phyloP scores from a whole-genome alignment of 2,888 invertebrate species.

The Pandemis heparana region DNA sequence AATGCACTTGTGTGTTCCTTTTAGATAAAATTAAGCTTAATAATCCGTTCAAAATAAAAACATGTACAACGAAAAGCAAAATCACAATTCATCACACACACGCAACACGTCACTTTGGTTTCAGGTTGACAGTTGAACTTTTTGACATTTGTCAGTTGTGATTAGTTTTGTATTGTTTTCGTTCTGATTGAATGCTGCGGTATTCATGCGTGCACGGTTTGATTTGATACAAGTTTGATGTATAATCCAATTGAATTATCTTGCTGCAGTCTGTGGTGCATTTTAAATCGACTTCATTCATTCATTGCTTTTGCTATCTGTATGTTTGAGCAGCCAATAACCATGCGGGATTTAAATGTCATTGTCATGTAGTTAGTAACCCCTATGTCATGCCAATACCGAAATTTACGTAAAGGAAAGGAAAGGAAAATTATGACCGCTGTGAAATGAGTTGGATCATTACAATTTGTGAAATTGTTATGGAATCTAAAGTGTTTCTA shows the following conservation, averaged over 20 bases:
- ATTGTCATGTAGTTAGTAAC: no score
- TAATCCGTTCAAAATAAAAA: constrained; percentile 9
- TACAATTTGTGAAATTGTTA: constrained; percentile 53
- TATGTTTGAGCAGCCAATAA: constrained; percentile 27
- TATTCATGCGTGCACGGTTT: not conserved
- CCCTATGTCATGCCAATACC: constrained; percentile 5
- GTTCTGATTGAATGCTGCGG: not conserved
- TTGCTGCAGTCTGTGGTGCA: not conserved
- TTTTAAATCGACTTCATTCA: not conserved
- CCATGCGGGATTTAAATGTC: constrained; percentile 24
- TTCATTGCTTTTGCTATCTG: constrained; percentile 11
- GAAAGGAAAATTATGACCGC: constrained; percentile 38
- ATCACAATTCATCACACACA: constrained; percentile 33
- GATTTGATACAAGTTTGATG: no score
- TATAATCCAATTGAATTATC: not conserved
- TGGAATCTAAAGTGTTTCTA: constrained; percentile 57
- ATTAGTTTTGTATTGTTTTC: not conserved
- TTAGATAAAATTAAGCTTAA: not conserved
- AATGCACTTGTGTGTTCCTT: not conserved
- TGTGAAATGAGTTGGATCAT: constrained; percentile 44
- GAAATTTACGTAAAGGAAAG: constrained; percentile 36
- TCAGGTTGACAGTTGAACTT: not conserved
- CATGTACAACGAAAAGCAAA: constrained; percentile 14
- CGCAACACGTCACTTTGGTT: constrained; percentile 3
- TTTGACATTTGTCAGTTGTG: constrained; percentile 2